These are phyloP conservation scores for Nothocercus nigrocapillus DNA, from an alignment of 2,113 vertebrate species.

Conservation along the genomic window DNA sequence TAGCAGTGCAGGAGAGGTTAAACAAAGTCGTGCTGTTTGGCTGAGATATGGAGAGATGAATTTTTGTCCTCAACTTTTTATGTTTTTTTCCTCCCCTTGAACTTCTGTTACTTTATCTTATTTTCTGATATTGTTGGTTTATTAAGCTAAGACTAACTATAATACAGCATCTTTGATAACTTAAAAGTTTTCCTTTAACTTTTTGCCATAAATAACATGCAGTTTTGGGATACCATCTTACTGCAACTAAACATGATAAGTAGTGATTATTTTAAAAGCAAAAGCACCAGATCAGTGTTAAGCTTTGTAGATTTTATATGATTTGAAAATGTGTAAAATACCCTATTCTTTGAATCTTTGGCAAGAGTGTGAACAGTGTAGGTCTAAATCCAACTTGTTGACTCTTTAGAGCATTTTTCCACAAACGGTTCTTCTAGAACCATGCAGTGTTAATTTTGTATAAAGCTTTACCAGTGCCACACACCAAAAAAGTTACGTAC, in stretches of 20 bases:
- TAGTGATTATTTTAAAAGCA: background rate
- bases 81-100: background rate
- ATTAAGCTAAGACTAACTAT: background rate
- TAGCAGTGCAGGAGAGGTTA: constrained; percentile 56
- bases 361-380: background rate
- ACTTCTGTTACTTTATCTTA: background rate
- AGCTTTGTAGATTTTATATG: background rate
- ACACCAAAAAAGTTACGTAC: background rate
- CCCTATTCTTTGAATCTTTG: background rate
- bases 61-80: constrained; percentile 20
- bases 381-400: background rate
- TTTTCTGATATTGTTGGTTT: background rate
- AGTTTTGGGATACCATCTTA: background rate
- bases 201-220: background rate
- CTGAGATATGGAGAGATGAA: constrained; percentile 50
- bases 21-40: constrained; percentile 33
- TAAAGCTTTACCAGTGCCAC: background rate
- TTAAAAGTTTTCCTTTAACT: background rate
- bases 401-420: background rate
- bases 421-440: background rate
- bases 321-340: background rate
- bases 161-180: background rate
- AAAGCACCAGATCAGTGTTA: background rate
- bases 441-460: background rate
- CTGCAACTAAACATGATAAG: background rate